These are phyloP conservation scores for Margarornis squamiger DNA, from an alignment of 2,797 vertebrate genomes.

Conservation along the genomic window DNA sequence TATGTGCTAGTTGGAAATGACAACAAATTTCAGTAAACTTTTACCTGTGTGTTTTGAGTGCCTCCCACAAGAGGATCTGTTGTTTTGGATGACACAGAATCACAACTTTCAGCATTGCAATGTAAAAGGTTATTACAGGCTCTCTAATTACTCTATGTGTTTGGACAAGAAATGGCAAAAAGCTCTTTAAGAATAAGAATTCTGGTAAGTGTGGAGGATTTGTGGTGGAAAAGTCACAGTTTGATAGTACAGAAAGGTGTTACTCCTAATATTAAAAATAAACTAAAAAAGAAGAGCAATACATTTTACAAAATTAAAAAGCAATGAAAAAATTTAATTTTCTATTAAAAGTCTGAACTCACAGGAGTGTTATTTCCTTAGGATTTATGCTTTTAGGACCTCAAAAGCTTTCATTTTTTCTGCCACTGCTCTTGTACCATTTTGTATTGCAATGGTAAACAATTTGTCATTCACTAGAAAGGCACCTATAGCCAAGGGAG, in stretches of 20 bases:
- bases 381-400: not conserved
- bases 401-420: not conserved
- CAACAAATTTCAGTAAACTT: not conserved
- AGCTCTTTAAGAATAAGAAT: not conserved
- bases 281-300: not conserved
- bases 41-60: not conserved
- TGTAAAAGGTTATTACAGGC: not conserved
- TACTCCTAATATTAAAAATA: not conserved
- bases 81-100: not conserved
- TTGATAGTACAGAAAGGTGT: not conserved
- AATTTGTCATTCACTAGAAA: not conserved
- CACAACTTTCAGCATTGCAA: not conserved
- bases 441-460: not conserved
- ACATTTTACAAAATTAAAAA: not conserved
- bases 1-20: not conserved
- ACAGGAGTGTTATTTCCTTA: not conserved
- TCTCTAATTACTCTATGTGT: not conserved
- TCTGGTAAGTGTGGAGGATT: not conserved
- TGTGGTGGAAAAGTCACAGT: not conserved
- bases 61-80: not conserved
- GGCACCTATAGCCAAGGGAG: not conserved
- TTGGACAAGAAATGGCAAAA: not conserved
- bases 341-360: not conserved
- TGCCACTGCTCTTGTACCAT: not conserved
- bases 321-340: not conserved